Percentiles rank a stretch among this genome's conserved stretches.
These are phyloP conservation scores for Parasteatoda tepidariorum DNA, from an alignment of 1,140 invertebrate species.

Conservation along the genomic window DNA sequence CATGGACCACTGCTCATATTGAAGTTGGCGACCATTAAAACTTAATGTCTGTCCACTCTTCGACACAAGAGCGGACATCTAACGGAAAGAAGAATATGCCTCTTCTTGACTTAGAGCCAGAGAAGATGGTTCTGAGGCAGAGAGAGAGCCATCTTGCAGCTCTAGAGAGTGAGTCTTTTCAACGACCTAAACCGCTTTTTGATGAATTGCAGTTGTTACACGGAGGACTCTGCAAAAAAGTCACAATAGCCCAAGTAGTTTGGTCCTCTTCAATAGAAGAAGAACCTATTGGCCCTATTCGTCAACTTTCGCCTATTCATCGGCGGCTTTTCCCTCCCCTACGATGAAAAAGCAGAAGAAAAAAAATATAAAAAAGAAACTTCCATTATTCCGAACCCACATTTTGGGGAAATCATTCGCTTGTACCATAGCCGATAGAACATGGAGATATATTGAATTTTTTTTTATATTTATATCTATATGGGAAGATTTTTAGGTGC, in stretches of 20 bases:
- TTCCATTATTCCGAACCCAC: slow-evolving; percentile 29
- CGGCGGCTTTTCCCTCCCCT: background rate
- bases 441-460: background rate
- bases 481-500: background rate
- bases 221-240: slow-evolving; percentile 26
- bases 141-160: slow-evolving; percentile 8
- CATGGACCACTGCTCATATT: slow-evolving; percentile 44
- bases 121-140: background rate
- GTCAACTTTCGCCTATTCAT: slow-evolving; percentile 54
- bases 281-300: slow-evolving; percentile 49
- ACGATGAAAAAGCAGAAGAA: background rate
- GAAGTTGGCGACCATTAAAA: slow-evolving; percentile 48
- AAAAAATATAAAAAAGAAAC: background rate
- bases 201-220: slow-evolving; percentile 52
- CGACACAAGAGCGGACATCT: background rate
- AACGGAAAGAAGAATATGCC: background rate
- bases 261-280: slow-evolving; percentile 40
- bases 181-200: slow-evolving; percentile 15
- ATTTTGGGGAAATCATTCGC: slow-evolving; percentile 4
- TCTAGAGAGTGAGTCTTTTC: slow-evolving; percentile 15
- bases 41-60: slow-evolving; percentile 32
- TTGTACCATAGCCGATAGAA: background rate
- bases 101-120: slow-evolving; percentile 38
- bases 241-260: slow-evolving; percentile 38
- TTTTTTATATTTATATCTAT: background rate